These are phyloP conservation scores for Argynnis bischoffii DNA, from an alignment of 2,888 invertebrate genomes.

Conservation along the genomic window DNA sequence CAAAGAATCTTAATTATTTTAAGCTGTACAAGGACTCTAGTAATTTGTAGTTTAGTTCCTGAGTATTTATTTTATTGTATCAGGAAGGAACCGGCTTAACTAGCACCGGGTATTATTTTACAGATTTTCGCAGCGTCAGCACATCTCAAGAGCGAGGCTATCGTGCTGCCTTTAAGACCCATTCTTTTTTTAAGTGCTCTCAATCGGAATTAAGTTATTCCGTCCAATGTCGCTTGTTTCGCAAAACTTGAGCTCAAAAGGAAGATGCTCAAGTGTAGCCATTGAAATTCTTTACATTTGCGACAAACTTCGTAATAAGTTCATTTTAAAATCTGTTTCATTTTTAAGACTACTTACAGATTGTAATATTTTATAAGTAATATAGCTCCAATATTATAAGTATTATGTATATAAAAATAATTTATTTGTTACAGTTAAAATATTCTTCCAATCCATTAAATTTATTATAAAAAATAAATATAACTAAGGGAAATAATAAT, in stretches of 20 bases:
- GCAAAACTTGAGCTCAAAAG: slow-evolving; percentile 42
- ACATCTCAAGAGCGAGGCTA: slow-evolving; percentile 53
- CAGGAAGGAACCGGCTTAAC: slow-evolving; percentile 64
- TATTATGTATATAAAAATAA: background rate
- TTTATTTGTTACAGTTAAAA: too few species aligned
- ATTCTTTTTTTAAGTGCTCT: slow-evolving; percentile 65
- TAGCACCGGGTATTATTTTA: slow-evolving; percentile 68
- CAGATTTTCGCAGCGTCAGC: slow-evolving; percentile 71
- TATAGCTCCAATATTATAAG: background rate
- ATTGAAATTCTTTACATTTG: slow-evolving; percentile 42
- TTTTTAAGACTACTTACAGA: slow-evolving; percentile 18
- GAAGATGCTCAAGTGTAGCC: slow-evolving; percentile 40
- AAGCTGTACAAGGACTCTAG: slow-evolving; percentile 68
- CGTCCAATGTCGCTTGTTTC: slow-evolving; percentile 45
- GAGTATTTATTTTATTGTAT: slow-evolving; percentile 74
- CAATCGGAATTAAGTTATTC: slow-evolving; percentile 67
- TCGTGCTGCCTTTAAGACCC: slow-evolving; percentile 53
- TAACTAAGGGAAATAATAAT: background rate
- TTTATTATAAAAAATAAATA: background rate
- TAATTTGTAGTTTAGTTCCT: slow-evolving; percentile 72
- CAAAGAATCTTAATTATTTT: slow-evolving; percentile 79
- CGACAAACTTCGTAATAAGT: slow-evolving; percentile 40
- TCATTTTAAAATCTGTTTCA: slow-evolving; percentile 37
- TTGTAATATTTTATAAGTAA: background rate
- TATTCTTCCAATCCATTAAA: too few species aligned